Base-by-base conservation (phyloP, 1,140 invertebrate species). In the Danaus melanippus region DNA sequence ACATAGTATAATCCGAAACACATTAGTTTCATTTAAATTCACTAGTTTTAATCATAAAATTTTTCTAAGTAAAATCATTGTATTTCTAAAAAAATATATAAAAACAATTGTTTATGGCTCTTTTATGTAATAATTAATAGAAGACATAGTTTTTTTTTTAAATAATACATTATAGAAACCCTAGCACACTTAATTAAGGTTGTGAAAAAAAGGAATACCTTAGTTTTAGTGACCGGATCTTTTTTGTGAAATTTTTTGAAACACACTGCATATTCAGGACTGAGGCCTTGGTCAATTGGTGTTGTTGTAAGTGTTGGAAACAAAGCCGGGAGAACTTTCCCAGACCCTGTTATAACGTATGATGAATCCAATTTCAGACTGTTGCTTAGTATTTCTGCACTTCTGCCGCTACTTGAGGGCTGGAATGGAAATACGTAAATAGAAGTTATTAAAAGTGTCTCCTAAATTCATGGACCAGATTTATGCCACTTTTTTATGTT, bases 201-300 rank as follows among this genome's bases (percentile, higher is more conserved):
- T 10, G 42, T 44, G 10, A 47, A 48, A 21, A 42, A 12, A 58
- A 42, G 39, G 3, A 15, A 15, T 54, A 84, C 83, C 76, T 86
- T 86, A 7, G 70, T 72, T 62, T 77, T 81, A 42, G 80, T 86
- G 12, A 80, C 72, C 9, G 83, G 83, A 60, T 84, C 81, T 59
- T 86, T 86, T 56, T 86, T 86, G 51, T 74, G 79, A 8, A 86
- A 71, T 45, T 83, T 83, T 50, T 84, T 86, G 12, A 86, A 70
- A 47, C 78, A 84, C 9, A 86, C 48, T 2, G 69, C 55, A 41
- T 73, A 76, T 49, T 84, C 77, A 21, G 72, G 57, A 15, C 54
- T 69, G 1, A 84, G 58, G 3, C 58, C 58, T 7, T 68, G 63
- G 2, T 84, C 78, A 9, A 67, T 41, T 10, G 50, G 62, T n/a